These are phyloP conservation scores for Diadema setosum DNA, from an alignment of 35 echinoderm and acorn worm species.

Conservation along the genomic window DNA sequence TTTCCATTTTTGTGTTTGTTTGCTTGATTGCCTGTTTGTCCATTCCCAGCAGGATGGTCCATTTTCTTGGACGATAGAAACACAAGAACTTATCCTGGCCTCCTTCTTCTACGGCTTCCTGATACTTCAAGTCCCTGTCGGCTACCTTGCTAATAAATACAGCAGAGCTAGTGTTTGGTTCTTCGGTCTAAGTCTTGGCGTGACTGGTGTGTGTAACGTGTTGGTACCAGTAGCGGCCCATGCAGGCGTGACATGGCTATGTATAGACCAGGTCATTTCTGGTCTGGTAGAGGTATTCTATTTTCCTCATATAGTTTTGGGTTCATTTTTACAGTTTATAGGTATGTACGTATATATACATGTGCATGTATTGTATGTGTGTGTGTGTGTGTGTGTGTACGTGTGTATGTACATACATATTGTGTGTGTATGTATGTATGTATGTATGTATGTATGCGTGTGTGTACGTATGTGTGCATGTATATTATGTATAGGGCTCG, in stretches of 20 bases:
- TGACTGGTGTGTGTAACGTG: conserved; percentile 62
- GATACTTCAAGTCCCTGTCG: conserved; percentile 79
- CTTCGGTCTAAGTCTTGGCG: conserved; percentile 61
- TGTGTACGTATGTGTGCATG: no score
- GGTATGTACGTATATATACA: no score
- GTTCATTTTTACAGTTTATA: no score
- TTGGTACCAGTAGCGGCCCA: conserved; percentile 63
- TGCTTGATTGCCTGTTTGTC: no score
- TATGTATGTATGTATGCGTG: no score
- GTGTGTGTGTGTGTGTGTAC: no score
- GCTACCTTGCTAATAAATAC: conserved; percentile 49
- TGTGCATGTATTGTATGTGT: no score
- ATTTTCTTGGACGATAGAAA: conserved; percentile 67
- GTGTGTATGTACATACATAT: no score
- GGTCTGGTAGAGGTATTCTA: conserved; percentile 92
- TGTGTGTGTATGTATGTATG: no score
- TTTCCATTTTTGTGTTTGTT: neutral
- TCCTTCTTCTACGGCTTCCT: conserved; percentile 93
- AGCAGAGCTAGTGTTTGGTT: conserved; percentile 43
- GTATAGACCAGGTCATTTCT: conserved; percentile 48
- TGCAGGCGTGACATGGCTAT: conserved; percentile 25
- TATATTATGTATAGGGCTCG: no score
- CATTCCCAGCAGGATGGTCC: conserved; percentile 6
- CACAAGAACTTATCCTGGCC: conserved; percentile 68
- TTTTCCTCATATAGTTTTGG: no score